These are phyloP conservation scores for Sitta europaea DNA, from an alignment of 2,113 vertebrate genomes.

Conservation along the genomic window DNA sequence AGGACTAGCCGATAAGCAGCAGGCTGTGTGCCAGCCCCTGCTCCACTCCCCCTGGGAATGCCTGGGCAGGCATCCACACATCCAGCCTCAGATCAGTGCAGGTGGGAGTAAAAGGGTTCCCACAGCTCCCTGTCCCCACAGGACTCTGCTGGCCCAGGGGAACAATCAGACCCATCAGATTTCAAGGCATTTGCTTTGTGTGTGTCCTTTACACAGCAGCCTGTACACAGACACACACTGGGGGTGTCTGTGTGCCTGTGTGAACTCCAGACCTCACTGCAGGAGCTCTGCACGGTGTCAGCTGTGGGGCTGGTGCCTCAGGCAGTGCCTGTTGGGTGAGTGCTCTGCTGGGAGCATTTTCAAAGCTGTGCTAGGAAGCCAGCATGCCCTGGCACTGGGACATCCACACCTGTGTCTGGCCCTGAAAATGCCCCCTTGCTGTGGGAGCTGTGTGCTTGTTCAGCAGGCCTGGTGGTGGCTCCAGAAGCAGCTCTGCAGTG, in stretches of 20 bases:
- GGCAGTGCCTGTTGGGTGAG: not conserved
- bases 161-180: not conserved
- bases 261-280: not conserved
- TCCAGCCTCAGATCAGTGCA: not conserved
- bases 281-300: not conserved
- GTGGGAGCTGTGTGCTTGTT: not conserved
- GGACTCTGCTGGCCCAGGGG: not conserved
- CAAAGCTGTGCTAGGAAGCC: not conserved
- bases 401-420: not conserved
- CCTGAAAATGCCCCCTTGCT: not conserved
- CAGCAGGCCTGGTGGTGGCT: not conserved
- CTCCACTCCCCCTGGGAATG: accelerated
- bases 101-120: not conserved
- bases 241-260: not conserved
- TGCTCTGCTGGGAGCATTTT: not conserved
- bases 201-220: not conserved
- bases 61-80: not conserved
- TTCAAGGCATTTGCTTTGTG: not conserved
- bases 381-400: not conserved
- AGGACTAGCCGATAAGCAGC: not conserved
- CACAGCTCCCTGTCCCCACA: not conserved
- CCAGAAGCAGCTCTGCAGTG: not conserved
- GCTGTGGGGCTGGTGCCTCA: not conserved
- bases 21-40: not conserved
- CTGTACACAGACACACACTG: not conserved